These are phyloP conservation scores for Pseudococcus jackbeardsleyi DNA, from an alignment of 2,888 invertebrate genomes.

Conservation along the genomic window DNA sequence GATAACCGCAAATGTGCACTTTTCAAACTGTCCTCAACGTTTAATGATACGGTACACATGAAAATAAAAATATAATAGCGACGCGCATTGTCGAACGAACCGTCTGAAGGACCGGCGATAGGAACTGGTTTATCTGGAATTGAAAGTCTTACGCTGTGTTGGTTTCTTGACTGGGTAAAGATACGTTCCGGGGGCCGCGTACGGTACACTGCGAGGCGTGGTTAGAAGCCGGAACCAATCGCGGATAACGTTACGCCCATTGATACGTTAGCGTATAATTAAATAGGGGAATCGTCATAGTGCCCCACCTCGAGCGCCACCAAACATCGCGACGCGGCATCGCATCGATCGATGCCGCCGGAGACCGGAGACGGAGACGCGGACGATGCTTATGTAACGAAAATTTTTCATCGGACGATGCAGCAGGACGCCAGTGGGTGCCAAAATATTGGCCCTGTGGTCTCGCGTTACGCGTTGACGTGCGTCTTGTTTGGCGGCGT, in stretches of 20 bases:
- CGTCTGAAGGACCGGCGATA: slow-evolving; percentile 52
- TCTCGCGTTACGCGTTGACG: background rate
- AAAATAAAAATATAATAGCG: slow-evolving; percentile 60
- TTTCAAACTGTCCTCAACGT: slow-evolving; percentile 64
- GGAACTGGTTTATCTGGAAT: slow-evolving; percentile 64
- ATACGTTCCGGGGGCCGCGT: slow-evolving; percentile 30
- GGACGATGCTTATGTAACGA: slow-evolving; percentile 16
- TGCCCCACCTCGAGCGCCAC: slow-evolving; percentile 26
- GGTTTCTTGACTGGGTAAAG: slow-evolving; percentile 26
- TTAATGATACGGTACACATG: slow-evolving; percentile 61
- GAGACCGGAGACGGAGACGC: background rate
- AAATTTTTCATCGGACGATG: background rate
- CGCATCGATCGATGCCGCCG: slow-evolving; percentile 30
- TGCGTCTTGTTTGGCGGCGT: slow-evolving; percentile 45
- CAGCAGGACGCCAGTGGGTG: background rate
- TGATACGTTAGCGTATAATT: slow-evolving; percentile 57
- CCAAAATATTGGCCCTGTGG: background rate
- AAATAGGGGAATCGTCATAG: slow-evolving; percentile 58
- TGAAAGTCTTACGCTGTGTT: slow-evolving; percentile 45
- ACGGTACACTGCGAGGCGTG: slow-evolving; percentile 42
- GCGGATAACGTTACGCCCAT: slow-evolving; percentile 56
- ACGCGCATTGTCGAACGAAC: slow-evolving; percentile 63
- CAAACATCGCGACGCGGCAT: slow-evolving; percentile 48
- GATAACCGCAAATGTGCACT: slow-evolving; percentile 64
- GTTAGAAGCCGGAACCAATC: slow-evolving; percentile 64